Evolutionary conservation across 2,113 vertebrate genomes (phyloP).

Genomic region (Oreochromis tanganicae): DNA sequence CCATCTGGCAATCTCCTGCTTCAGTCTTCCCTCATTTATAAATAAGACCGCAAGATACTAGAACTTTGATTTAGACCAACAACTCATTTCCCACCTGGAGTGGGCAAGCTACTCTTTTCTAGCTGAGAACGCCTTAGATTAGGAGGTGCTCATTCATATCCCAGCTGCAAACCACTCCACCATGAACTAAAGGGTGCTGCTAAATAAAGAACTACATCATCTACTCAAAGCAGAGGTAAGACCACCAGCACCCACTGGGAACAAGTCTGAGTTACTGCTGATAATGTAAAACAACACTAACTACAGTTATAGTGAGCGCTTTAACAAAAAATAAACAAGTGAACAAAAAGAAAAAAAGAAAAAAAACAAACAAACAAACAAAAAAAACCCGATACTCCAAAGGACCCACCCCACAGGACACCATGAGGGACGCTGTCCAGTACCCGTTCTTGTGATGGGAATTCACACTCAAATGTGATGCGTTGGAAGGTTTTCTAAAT

Average conservation of each 20-base stretch:
- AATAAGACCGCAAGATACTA: background rate
- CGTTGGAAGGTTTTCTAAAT: background rate
- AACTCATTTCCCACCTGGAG: background rate
- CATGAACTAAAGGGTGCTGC: background rate
- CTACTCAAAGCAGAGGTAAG: background rate
- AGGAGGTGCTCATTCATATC: background rate
- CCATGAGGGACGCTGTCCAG: background rate
- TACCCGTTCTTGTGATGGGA: background rate
- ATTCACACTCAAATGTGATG: background rate
- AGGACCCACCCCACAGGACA: background rate
- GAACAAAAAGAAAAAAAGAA: background rate
- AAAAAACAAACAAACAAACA: background rate
- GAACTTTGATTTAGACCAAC: background rate
- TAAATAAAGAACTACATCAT: background rate
- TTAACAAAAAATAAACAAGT: background rate
- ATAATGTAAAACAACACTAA: background rate
- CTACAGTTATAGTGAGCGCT: background rate
- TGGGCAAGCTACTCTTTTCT: background rate
- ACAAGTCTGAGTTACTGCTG: background rate
- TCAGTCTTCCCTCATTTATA: background rate
- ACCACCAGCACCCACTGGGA: background rate
- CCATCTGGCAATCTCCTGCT: background rate
- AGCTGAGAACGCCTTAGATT: background rate
- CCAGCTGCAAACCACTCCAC: background rate
- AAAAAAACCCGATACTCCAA: fast-evolving